Conservation (phyloP, 2,113 vertebrate genomes). For the Polyodon spathula region DNA sequence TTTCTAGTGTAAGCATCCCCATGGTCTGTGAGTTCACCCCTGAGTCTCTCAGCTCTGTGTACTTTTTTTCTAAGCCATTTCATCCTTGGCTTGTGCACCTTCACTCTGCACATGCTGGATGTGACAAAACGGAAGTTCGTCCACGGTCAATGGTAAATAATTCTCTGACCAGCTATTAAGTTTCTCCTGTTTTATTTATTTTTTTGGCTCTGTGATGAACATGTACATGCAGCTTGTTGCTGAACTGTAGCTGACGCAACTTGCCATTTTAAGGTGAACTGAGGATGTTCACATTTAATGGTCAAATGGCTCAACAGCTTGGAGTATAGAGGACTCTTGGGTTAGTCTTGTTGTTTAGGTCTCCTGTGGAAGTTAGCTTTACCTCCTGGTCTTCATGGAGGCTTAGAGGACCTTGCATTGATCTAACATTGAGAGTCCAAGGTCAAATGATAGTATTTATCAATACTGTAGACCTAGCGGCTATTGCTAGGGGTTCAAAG, state of each 20-base stretch:
- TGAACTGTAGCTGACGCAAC: conserved; percentile 32
- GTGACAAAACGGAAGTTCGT: conserved; percentile 42
- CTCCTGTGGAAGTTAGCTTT: too few species aligned
- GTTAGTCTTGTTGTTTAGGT: too few species aligned
- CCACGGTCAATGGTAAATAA: conserved; percentile 47
- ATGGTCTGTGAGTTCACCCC: conserved; percentile 37
- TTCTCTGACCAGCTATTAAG: conserved; percentile 42
- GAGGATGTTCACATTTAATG: not conserved
- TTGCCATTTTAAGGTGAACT: conserved; percentile 1
- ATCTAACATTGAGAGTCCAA: too few species aligned
- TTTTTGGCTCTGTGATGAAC: conserved; percentile 38
- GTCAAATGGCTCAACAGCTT: too few species aligned
- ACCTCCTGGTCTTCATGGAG: too few species aligned
- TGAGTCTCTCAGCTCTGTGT: conserved; percentile 36
- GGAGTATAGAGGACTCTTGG: too few species aligned
- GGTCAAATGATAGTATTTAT: too few species aligned
- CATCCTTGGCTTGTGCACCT: conserved; percentile 40
- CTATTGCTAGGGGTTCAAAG: too few species aligned
- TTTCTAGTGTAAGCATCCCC: conserved; percentile 54
- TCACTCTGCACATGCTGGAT: conserved; percentile 48
- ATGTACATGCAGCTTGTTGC: conserved; percentile 42
- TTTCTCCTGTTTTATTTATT: conserved; percentile 38
- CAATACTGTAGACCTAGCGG: too few species aligned
- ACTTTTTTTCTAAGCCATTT: conserved; percentile 17
- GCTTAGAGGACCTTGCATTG: too few species aligned